Evolutionary conservation across 2,888 invertebrate genomes (phyloP), one percentile per base, ranked within the genome.

Genomic region (Meiosimyza platycephala): DNA sequence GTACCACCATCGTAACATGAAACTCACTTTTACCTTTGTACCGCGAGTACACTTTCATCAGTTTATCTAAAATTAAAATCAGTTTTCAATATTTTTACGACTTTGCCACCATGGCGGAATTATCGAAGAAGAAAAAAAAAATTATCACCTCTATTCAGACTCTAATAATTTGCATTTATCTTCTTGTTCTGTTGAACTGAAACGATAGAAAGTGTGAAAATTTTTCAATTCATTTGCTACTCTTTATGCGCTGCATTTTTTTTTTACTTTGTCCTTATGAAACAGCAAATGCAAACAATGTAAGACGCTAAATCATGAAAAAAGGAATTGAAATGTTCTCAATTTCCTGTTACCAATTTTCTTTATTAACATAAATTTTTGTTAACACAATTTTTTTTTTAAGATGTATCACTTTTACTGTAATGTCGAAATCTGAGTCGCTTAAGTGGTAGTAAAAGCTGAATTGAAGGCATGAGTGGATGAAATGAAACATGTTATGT

Each of bases 21-120:
- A 55, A n/a, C 12, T 11, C 55, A 22, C 16, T 22, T 55, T 55
- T 6, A 18, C 16, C 22, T 22, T 55, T 22, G 55, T 12, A n/a
- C n/a, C 22, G 55, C 55, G 11, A n/a, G 13, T 55, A 1, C 11
- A 22, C 18, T 16, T 11, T 55, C 40, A n/a, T 5, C 16, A 52
- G 33, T 65, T 52, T 50, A 68, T 68, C 68, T 68, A 47, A 68
- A 68, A 68, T 68, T 68, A 47, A 68, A 68, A 68, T 68, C 68
- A 54, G 40, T 55, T 22, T 59, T 54, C 54, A 16, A 54, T 66
- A 33, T 54, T 54, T 66, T 66, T 66, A 66, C 52, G 66, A 66
- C 22, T 54, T 22, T 48, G 22, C 18, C 57, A 28, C 5, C 18
- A 18, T 6, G 18, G n/a, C 18, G 40, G 9, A 40, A 9, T 4